Conservation (phyloP, 2,113 vertebrate genomes). For the Rhombomys opimus region DNA sequence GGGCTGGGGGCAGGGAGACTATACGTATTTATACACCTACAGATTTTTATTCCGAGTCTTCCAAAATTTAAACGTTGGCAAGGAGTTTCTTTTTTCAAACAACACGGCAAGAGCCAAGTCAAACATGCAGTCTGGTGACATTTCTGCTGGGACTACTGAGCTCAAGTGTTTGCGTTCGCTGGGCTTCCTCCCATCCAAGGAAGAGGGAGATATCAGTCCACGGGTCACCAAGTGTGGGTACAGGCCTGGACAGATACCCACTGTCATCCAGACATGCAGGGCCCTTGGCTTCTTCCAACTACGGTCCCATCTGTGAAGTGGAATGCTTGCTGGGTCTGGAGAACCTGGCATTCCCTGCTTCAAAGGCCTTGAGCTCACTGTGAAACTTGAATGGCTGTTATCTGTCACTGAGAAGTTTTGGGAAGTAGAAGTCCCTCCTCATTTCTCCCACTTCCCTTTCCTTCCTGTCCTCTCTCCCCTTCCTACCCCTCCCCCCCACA, state of each 20-base stretch:
- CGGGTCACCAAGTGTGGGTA: not conserved
- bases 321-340: not conserved
- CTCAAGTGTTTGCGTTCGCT: too few relatives aligned
- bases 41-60: conserved; percentile 68
- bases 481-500: not conserved
- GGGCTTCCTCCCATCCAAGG: fast-evolving
- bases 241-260: not conserved
- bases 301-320: not conserved
- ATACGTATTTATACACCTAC: conserved; percentile 15
- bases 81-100: conserved; percentile 50
- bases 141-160: not conserved
- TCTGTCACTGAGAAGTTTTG: not conserved
- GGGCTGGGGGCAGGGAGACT: not conserved
- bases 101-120: conserved; percentile 26
- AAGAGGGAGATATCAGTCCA: not conserved
- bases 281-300: not conserved
- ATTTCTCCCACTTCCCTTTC: too few relatives aligned
- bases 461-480: too few relatives aligned
- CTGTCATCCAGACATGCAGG: not conserved
- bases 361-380: not conserved
- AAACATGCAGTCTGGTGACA: not conserved
- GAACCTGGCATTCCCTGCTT: not conserved
- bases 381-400: not conserved
- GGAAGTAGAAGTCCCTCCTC: not conserved
- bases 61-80: conserved; percentile 62